phyloP scores from a whole-genome alignment of 2,113 vertebrate species.

The Pelobates fuscus region DNA sequence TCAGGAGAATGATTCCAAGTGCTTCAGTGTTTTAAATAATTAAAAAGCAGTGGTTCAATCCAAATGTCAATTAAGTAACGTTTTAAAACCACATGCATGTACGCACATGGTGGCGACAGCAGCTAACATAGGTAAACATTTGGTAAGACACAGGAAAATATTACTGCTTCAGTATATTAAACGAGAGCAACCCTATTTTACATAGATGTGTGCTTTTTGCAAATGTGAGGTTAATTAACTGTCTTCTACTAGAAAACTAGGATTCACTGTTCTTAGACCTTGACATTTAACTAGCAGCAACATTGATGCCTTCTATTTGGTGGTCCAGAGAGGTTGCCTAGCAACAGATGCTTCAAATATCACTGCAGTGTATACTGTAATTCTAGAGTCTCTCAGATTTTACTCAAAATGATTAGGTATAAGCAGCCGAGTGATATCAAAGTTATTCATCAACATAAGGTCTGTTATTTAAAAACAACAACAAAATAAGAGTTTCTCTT shows the following conservation, averaged over 20 bases:
- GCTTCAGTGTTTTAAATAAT: too few species aligned
- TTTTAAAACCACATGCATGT: too few species aligned
- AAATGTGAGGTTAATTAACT: slow-evolving; percentile 49
- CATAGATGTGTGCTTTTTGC: slow-evolving; percentile 41
- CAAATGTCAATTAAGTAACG: too few species aligned
- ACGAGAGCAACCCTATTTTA: slow-evolving; percentile 38
- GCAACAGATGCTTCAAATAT: slow-evolving; percentile 49
- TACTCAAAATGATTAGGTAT: slow-evolving; percentile 45
- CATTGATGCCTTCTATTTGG: slow-evolving; percentile 23
- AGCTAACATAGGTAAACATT: too few species aligned
- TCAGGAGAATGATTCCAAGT: too few species aligned
- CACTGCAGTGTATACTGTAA: slow-evolving; percentile 43
- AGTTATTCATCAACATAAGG: background rate
- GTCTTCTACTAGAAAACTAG: slow-evolving; percentile 37
- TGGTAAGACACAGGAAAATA: too few species aligned
- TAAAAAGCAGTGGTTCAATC: too few species aligned
- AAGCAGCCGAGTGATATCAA: slow-evolving; percentile 17
- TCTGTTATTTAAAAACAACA: background rate
- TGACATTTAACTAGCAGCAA: slow-evolving; percentile 42
- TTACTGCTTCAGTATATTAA: too few species aligned
- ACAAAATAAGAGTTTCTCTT: background rate
- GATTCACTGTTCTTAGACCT: slow-evolving; percentile 45
- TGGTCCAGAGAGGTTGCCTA: slow-evolving; percentile 38
- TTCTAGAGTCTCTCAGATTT: slow-evolving; percentile 17
- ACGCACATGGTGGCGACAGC: too few species aligned